Evolutionary conservation across 2,797 vertebrate genomes (phyloP).

Genomic region (Rhinogobio ventralis): DNA sequence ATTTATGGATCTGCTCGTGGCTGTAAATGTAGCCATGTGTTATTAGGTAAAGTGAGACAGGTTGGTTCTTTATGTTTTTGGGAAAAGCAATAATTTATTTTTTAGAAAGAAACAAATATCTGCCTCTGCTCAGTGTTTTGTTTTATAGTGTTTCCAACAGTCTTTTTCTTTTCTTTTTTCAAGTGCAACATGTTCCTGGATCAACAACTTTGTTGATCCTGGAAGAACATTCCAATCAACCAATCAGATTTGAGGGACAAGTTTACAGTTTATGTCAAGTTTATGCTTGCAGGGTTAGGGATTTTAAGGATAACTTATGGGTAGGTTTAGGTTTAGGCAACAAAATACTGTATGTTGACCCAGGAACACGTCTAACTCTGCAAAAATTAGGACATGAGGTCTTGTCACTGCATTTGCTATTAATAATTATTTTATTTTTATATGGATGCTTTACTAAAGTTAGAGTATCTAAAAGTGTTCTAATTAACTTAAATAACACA

Average conservation of each 20-base stretch:
- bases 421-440: not conserved
- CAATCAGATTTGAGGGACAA: not conserved
- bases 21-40: constrained; percentile 39
- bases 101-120: constrained; percentile 26
- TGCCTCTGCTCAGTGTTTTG: constrained; percentile 8
- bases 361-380: not conserved
- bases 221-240: not conserved
- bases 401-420: not conserved
- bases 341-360: not conserved
- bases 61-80: constrained; percentile 46
- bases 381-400: not conserved
- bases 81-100: constrained; percentile 50
- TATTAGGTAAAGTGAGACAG: constrained; percentile 26
- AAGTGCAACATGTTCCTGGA: not conserved
- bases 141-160: constrained; percentile 1
- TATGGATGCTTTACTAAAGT: not conserved
- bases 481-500: not conserved
- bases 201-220: not conserved
- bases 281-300: not conserved
- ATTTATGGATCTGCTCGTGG: constrained; percentile 46
- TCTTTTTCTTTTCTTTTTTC: too few relatives aligned
- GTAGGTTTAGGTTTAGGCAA: not conserved
- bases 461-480: not conserved
- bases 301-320: not conserved
- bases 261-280: not conserved